Conservation (phyloP, 1,140 invertebrate genomes). For the Euwallacea fornicatus region DNA sequence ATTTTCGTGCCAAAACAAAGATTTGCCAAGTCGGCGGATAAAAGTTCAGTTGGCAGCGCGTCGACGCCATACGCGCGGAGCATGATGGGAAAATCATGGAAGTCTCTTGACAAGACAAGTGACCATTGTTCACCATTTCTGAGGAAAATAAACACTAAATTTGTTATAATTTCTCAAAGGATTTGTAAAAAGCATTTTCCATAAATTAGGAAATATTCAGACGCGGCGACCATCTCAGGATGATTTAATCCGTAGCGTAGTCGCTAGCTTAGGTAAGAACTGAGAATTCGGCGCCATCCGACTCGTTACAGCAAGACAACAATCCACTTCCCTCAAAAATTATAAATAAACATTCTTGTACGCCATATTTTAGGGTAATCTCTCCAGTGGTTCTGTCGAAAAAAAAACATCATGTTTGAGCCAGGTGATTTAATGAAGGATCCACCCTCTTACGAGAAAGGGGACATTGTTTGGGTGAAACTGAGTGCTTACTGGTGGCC, state of each 20-base stretch:
- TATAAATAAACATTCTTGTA: too few species aligned
- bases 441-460: conserved; percentile 63
- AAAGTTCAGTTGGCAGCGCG: conserved; percentile 45
- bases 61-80: conserved; percentile 49
- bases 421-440: conserved; percentile 50
- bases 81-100: conserved; percentile 51
- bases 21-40: too few species aligned
- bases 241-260: background rate
- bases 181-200: background rate
- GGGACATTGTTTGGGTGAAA: conserved; percentile 82
- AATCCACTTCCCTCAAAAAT: background rate
- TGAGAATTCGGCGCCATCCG: too few species aligned
- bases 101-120: conserved; percentile 53
- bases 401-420: conserved; percentile 59
- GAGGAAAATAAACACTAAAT: conserved; percentile 41
- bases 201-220: background rate
- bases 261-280: too few species aligned
- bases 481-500: conserved; percentile 77
- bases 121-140: conserved; percentile 46
- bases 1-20: too few species aligned
- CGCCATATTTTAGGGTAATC: background rate
- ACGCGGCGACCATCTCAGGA: background rate
- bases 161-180: background rate
- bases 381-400: background rate
- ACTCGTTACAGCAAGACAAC: background rate